Conservation (phyloP, 2,113 vertebrate species). For the Malurus cyaneus region DNA sequence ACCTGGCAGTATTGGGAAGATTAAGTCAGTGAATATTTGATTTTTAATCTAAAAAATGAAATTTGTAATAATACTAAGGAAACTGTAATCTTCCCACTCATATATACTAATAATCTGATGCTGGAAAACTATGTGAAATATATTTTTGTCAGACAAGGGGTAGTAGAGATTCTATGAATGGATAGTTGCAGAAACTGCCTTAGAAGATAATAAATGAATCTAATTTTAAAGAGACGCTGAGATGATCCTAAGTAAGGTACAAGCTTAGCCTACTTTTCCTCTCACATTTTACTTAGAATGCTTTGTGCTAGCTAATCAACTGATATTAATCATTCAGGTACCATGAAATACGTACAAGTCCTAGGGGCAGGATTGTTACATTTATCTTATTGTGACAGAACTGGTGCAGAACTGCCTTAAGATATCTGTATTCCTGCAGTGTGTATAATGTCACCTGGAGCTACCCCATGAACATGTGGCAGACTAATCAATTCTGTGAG, state of each 20-base stretch:
- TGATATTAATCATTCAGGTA: constrained; percentile 56
- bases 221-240: constrained; percentile 13
- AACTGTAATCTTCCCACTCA: background rate
- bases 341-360: background rate
- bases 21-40: background rate
- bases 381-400: constrained; percentile 62
- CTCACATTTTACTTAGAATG: constrained; percentile 8
- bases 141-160: background rate
- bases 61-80: constrained; percentile 2
- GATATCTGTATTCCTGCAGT: background rate
- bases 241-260: background rate
- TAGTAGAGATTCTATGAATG: background rate
- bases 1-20: background rate
- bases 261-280: constrained; percentile 26
- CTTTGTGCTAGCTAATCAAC: constrained; percentile 44
- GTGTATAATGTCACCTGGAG: constrained; percentile 26
- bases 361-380: background rate
- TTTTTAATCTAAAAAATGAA: constrained; percentile 1
- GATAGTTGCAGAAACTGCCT: background rate
- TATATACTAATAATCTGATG: background rate
- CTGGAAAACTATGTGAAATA: background rate
- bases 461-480: background rate
- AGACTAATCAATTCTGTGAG: constrained; percentile 12
- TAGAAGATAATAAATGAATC: constrained; percentile 9
- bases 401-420: constrained; percentile 45